Conservation (phyloP, 2,113 vertebrate genomes). For the Paraplagusia blochii region DNA sequence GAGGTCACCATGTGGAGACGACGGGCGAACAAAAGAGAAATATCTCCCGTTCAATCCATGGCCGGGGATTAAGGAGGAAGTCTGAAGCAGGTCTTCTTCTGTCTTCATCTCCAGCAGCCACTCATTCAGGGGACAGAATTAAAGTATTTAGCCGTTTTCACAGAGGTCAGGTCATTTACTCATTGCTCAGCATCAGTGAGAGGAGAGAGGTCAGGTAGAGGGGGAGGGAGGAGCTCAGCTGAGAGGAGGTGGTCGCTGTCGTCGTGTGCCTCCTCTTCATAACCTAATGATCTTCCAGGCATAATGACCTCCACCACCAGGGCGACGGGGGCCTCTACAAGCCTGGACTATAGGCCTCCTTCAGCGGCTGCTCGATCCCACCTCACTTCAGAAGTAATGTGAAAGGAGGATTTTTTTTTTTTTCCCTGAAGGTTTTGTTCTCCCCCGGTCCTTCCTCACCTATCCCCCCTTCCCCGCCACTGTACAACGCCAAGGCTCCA, state of each 20-base stretch:
- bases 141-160: conserved; percentile 25
- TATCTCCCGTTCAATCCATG: not conserved
- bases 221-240: conserved; percentile 6
- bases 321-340: conserved; percentile 65
- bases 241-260: conserved; percentile 27
- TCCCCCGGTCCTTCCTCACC: conserved; percentile 13
- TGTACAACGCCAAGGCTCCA: conserved; percentile 61
- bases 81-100: conserved; percentile 13
- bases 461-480: conserved; percentile 35
- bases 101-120: conserved; percentile 26
- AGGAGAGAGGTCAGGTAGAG: conserved; percentile 7
- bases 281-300: conserved; percentile 63
- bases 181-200: conserved; percentile 24
- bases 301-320: conserved; percentile 67
- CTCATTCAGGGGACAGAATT: conserved; percentile 19
- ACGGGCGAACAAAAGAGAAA: conserved; percentile 21
- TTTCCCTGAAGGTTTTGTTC: conserved; percentile 61
- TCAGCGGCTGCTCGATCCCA: conserved; percentile 48
- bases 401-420: conserved; percentile 59
- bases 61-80: conserved; percentile 19
- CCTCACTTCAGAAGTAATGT: conserved; percentile 63
- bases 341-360: conserved; percentile 43
- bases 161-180: conserved; percentile 58
- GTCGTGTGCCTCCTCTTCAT: conserved; percentile 64
- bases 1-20: not conserved